Evolutionary conservation across 2,113 vertebrate species (phyloP).

Genomic region (Sylvietta virens): DNA sequence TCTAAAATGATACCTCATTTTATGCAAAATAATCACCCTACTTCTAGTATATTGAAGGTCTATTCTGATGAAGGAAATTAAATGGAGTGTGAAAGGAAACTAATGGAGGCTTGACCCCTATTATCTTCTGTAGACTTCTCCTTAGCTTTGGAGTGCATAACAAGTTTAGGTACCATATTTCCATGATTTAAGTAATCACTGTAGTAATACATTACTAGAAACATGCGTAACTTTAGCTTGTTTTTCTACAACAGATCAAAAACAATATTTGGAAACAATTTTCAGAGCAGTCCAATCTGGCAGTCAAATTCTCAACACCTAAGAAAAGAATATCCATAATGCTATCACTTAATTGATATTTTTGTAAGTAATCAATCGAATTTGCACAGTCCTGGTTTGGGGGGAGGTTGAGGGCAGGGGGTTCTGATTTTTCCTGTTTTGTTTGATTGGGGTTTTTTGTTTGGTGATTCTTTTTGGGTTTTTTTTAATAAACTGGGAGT

Average conservation of each 20-base stretch:
- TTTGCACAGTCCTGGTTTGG: background rate
- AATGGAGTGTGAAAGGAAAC: background rate
- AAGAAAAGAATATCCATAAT: background rate
- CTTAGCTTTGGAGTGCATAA: background rate
- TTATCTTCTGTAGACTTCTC: background rate
- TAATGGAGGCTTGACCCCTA: background rate
- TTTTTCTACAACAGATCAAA: background rate
- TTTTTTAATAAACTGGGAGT: background rate
- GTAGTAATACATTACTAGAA: background rate
- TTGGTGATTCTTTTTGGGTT: background rate
- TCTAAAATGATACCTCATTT: background rate
- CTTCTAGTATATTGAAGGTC: background rate
- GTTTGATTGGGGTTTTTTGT: background rate
- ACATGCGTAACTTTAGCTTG: background rate
- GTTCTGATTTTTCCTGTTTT: background rate
- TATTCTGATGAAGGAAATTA: background rate
- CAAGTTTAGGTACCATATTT: background rate
- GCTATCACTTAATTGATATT: background rate
- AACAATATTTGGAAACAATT: background rate
- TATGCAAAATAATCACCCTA: background rate
- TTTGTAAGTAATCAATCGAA: background rate
- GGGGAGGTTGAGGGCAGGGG: rapidly evolving
- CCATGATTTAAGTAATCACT: background rate
- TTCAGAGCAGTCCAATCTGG: background rate
- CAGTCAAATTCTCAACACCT: background rate